phyloP scores from a whole-genome alignment of 2,888 invertebrate genomes.

The Priocnemis perturbator region DNA sequence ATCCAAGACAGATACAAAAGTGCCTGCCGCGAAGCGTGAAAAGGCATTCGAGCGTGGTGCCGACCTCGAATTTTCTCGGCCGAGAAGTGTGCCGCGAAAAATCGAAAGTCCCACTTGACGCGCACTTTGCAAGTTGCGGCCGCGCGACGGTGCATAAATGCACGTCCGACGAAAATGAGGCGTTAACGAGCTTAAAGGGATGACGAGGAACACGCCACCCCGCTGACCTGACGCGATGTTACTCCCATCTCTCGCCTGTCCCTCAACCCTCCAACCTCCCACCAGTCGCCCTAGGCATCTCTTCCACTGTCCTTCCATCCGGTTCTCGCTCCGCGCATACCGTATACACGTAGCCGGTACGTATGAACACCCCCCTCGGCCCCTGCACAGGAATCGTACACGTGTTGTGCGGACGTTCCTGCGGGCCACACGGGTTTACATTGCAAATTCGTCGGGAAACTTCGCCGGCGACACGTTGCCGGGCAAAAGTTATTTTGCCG shows the following conservation, averaged over 20 bases:
- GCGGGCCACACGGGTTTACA: constrained; percentile 62
- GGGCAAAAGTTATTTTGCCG: constrained; percentile 61
- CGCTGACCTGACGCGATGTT: no score
- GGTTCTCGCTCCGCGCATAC: background rate
- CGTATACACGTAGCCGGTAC: constrained; percentile 9
- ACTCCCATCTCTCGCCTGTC: background rate
- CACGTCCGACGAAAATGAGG: background rate
- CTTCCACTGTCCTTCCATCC: background rate
- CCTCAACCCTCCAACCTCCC: no score
- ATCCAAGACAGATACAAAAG: no score
- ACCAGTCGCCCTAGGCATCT: no score
- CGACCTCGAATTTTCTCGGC: no score
- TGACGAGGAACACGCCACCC: background rate
- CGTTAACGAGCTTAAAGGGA: constrained; percentile 5
- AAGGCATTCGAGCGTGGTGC: no score
- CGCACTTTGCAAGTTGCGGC: background rate
- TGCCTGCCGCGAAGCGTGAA: no score
- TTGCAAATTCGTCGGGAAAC: constrained; percentile 70
- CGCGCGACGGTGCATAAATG: background rate
- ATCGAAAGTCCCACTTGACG: no score
- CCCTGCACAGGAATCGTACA: constrained; percentile 52
- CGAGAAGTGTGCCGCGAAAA: no score
- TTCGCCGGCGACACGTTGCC: constrained; percentile 52
- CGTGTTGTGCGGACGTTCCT: constrained; percentile 54
- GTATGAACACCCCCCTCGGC: constrained; percentile 23